Percentiles rank a stretch among this genome's conserved stretches.
These are phyloP conservation scores for Leucozona laternaria DNA, from an alignment of 2,888 invertebrate species.

Conservation along the genomic window DNA sequence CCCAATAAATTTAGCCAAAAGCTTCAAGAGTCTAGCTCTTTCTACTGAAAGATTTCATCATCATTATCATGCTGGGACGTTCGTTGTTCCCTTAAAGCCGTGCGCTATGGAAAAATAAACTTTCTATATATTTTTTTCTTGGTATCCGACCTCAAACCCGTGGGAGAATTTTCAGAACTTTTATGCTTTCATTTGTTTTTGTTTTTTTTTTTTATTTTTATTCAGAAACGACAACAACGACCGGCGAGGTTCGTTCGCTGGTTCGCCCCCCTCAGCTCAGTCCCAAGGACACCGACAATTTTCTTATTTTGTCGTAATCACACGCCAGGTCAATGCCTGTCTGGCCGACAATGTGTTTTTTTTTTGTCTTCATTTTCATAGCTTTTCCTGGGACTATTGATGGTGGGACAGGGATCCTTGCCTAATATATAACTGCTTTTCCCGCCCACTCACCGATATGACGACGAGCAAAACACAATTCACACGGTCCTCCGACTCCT, in stretches of 20 bases:
- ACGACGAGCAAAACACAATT: constrained; percentile 58
- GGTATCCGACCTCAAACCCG: constrained; percentile 58
- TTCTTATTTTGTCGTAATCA: constrained; percentile 74
- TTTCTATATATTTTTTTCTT: neutral
- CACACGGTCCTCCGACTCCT: constrained; percentile 64
- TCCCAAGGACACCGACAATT: constrained; percentile 67
- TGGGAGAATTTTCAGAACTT: constrained; percentile 68
- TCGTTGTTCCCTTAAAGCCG: constrained; percentile 50
- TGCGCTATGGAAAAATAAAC: constrained; percentile 41
- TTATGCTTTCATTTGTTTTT: constrained; percentile 21
- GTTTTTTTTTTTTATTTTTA: neutral
- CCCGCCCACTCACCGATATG: constrained; percentile 50
- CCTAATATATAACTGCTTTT: constrained; percentile 61
- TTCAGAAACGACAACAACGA: neutral
- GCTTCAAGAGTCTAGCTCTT: constrained; percentile 47
- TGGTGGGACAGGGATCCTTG: constrained; percentile 47
- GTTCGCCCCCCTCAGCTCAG: neutral
- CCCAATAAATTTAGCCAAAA: constrained; percentile 68
- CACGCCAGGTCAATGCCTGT: constrained; percentile 76
- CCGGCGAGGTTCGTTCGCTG: constrained; percentile 5
- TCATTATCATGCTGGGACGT: constrained; percentile 45
- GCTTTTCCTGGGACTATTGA: constrained; percentile 66
- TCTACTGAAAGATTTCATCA: constrained; percentile 55
- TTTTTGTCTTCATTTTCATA: constrained; percentile 37
- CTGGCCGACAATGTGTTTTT: constrained; percentile 67